Conservation (phyloP, 2,888 invertebrate species). For the Tenodera sinensis region DNA sequence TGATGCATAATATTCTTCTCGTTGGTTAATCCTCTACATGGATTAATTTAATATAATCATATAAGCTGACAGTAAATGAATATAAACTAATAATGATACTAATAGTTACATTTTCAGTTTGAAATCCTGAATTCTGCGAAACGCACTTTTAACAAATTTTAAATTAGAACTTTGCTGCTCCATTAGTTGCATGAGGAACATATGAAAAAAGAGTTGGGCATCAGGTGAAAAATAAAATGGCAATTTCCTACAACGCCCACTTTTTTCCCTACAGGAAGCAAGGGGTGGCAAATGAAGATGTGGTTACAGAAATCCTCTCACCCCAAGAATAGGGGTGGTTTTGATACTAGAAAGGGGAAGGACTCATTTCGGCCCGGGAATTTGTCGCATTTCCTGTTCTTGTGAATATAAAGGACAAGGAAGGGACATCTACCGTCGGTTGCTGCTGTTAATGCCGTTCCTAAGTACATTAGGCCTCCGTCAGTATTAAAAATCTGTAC, state of each 20-base stretch:
- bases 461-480: not conserved
- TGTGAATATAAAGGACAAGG: not conserved
- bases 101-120: too few species aligned
- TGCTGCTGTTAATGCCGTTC: not conserved
- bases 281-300: not conserved
- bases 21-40: too few species aligned
- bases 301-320: not conserved
- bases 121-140: too few species aligned
- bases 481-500: too few species aligned
- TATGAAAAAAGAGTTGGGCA: not conserved
- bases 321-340: not conserved
- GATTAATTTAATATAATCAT: too few species aligned
- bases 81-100: too few species aligned
- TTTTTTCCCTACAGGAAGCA: not conserved
- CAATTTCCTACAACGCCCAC: not conserved
- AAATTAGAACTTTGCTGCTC: too few species aligned
- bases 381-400: not conserved
- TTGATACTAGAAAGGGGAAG: not conserved
- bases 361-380: not conserved
- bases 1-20: too few species aligned
- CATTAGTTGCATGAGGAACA: not conserved
- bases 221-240: constrained; percentile 9
- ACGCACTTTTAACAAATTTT: too few species aligned
- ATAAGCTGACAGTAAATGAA: too few species aligned
- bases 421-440: not conserved